These are phyloP conservation scores for Aspiorhynchus laticeps DNA, from an alignment of 2,113 vertebrate genomes.

Conservation along the genomic window DNA sequence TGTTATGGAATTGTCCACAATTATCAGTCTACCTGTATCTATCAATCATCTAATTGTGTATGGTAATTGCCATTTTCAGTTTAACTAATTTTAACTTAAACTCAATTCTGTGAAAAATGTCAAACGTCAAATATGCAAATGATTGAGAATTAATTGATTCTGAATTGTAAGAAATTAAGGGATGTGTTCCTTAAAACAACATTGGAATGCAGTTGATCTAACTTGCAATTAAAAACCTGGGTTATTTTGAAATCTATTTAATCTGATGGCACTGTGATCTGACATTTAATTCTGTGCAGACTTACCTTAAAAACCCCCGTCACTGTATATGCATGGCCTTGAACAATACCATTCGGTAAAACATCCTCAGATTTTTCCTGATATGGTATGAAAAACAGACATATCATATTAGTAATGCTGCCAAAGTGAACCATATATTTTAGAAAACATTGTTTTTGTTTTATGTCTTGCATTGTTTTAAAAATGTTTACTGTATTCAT, in stretches of 20 bases:
- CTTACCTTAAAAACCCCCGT: constrained; percentile 81
- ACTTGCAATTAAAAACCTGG: neutral
- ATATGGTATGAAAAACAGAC: neutral
- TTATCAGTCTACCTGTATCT: too few relatives aligned
- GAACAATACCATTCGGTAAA: constrained; percentile 76
- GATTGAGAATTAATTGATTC: too few relatives aligned
- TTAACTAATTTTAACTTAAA: too few relatives aligned
- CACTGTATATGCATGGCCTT: constrained; percentile 82
- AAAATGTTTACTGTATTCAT: neutral
- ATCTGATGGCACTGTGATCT: neutral
- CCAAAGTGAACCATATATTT: neutral
- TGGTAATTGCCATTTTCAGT: too few relatives aligned
- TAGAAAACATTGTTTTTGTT: neutral
- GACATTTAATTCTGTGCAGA: constrained; percentile 9
- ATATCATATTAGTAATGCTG: neutral
- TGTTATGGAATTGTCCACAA: neutral
- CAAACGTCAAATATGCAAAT: too few relatives aligned
- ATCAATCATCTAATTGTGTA: too few relatives aligned
- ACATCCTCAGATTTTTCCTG: constrained; percentile 37
- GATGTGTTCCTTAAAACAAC: neutral
- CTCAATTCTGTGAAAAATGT: too few relatives aligned
- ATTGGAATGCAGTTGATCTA: neutral
- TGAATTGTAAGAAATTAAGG: neutral
- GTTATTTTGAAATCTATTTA: neutral
- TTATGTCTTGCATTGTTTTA: neutral